Evolutionary conservation across 2,797 vertebrate species (phyloP), one percentile per base, ranked within the genome.

Genomic region (Gallinago stenura): DNA sequence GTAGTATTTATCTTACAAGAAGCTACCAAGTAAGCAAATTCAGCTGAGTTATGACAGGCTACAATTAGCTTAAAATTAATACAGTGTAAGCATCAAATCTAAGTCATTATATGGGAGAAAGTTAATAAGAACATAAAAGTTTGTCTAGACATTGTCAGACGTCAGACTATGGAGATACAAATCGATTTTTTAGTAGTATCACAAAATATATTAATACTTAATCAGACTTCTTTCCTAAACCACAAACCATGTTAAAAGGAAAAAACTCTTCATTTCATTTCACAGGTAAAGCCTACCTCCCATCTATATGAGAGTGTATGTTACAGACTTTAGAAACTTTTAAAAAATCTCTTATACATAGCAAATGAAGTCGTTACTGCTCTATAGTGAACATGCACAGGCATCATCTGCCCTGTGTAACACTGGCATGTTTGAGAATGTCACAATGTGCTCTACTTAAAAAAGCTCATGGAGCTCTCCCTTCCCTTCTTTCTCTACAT

Each of bases 111-210:
- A 51, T 28, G 25, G 69, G 46, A 90, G 46, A 66, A 92, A 60
- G 21, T 31, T 92, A 70, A 66, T 58, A 43, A 58, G 51, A 61
- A 45, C 31, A 68, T 80, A 73, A 73, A 94, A 86, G 51, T 70
- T 80, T 73, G 71, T 91, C 91, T 93, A 96, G 82, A 89, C 76
- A 21, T 70, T 84, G 21, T 85, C 35, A 93, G 17, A 65, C 85
- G 43, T 89, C 68, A 80, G 60, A 58, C 68, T 45, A 25, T 2
- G 8, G 46, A 92, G 39, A 87, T 22, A 80, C 10, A 65, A 69
- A 84, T 65, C 19, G 71, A 45, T 25, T 48, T 89, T 92, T 78
- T 41, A 72, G 26, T 30, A 61, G 45, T n/a, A 82, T 48, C 24
- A 66, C 62, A 18, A 33, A 76, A 65, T 58, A 61, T 57, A 91